A percentile compares a stretch with the other conserved stretches of the same genome.
Evolutionary conservation across 2,888 invertebrate genomes (phyloP).

Genomic region (Coleophora deauratella): DNA sequence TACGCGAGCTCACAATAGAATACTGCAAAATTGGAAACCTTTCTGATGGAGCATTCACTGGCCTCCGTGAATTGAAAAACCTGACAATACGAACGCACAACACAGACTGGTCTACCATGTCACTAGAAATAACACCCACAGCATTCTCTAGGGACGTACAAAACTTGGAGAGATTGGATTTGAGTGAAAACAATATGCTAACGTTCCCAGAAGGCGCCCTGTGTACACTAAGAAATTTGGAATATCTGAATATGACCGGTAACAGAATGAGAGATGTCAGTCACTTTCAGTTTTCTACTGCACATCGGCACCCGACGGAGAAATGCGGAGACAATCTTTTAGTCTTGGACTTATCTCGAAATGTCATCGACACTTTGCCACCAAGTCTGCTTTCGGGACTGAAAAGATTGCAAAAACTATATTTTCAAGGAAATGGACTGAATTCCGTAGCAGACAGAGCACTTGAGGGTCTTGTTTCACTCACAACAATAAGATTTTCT

Average conservation of each 20-base stretch:
- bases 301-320: constrained; percentile 72
- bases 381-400: constrained; percentile 82
- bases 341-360: constrained; percentile 83
- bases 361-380: constrained; percentile 83
- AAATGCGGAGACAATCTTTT: constrained; percentile 81
- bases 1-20: constrained; percentile 85
- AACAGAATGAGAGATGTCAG: constrained; percentile 85
- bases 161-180: constrained; percentile 81
- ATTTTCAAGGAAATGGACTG: constrained; percentile 84
- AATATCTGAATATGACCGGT: constrained; percentile 84
- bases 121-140: constrained; percentile 81
- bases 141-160: constrained; percentile 84
- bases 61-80: constrained; percentile 83
- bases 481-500: constrained; percentile 84
- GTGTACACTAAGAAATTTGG: constrained; percentile 82
- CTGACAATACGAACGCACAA: constrained; percentile 88
- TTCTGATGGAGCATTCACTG: constrained; percentile 87
- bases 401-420: constrained; percentile 80
- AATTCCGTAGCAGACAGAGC: constrained; percentile 85
- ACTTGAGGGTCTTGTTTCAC: constrained; percentile 81
- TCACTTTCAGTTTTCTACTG: constrained; percentile 80
- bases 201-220: constrained; percentile 83
- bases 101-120: constrained; percentile 88
- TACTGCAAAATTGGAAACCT: constrained; percentile 88
- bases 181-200: constrained; percentile 88